phyloP scores from a whole-genome alignment of 2,888 invertebrate species.

The Calameuta idolon region DNA sequence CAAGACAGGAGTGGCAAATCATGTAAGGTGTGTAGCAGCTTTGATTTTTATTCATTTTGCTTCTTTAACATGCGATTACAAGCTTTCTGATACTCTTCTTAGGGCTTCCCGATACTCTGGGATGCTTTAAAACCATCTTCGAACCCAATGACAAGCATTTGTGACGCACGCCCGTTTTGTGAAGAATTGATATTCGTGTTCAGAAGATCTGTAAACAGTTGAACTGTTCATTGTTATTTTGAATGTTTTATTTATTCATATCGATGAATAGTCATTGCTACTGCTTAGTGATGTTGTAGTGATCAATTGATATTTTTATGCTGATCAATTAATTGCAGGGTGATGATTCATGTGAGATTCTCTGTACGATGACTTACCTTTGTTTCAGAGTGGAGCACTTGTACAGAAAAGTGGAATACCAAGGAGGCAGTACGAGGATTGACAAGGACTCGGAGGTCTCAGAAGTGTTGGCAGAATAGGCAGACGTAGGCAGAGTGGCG shows the following conservation, averaged over 20 bases:
- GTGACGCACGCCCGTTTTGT: neutral
- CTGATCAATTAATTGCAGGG: neutral
- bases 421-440: slow-evolving; percentile 1
- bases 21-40: slow-evolving; percentile 47
- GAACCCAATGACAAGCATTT: neutral
- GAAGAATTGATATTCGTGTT: neutral
- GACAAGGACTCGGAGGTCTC: slow-evolving; percentile 38
- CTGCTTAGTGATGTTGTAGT: neutral
- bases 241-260: neutral
- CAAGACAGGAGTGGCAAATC: slow-evolving; percentile 48
- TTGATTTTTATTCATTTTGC: slow-evolving; percentile 5
- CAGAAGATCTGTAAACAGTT: neutral
- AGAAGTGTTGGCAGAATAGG: slow-evolving; percentile 57
- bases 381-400: neutral
- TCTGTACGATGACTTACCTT: neutral
- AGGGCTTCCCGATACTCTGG: neutral
- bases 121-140: neutral
- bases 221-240: neutral
- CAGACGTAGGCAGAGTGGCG: slow-evolving; percentile 55
- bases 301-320: neutral
- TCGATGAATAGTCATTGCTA: neutral
- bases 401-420: neutral
- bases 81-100: neutral
- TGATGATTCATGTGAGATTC: neutral
- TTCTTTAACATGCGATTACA: slow-evolving; percentile 17